Evolutionary conservation across 2,888 invertebrate genomes (phyloP).

Genomic region (Drosophila mimica): DNA sequence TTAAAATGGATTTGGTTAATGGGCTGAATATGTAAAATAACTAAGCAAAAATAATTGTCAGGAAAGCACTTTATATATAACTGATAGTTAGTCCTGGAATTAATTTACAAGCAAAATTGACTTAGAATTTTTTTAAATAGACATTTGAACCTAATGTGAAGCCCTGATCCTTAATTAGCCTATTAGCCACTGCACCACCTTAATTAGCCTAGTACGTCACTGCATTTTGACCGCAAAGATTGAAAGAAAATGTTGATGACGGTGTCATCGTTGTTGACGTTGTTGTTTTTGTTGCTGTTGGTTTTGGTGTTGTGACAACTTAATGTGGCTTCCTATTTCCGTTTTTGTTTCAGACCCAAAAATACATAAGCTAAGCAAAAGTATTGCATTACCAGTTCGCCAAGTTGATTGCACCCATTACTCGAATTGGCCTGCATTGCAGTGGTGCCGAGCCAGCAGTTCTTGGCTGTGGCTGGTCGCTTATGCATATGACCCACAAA

Average conservation of each 20-base stretch:
- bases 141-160: background rate
- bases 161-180: background rate
- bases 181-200: background rate
- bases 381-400: slow-evolving; percentile 54
- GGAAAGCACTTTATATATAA: background rate
- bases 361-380: slow-evolving; percentile 12
- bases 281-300: background rate
- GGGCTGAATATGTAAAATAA: background rate
- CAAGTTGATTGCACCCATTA: slow-evolving; percentile 68
- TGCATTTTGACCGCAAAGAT: background rate
- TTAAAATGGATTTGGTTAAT: background rate
- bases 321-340: slow-evolving; percentile 74
- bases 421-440: slow-evolving; percentile 47
- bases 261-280: slow-evolving; percentile 29
- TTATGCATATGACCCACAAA: slow-evolving; percentile 73
- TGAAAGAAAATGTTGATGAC: slow-evolving; percentile 27
- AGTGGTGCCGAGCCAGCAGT: slow-evolving; percentile 53
- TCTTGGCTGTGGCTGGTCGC: slow-evolving; percentile 36
- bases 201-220: background rate
- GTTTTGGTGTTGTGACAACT: slow-evolving; percentile 5
- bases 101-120: background rate
- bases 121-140: background rate
- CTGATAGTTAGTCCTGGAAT: background rate
- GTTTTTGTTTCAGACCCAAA: slow-evolving; percentile 33
- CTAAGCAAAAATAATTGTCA: background rate